Conservation (phyloP, 2,797 vertebrate species). For the Onychomys torridus region DNA sequence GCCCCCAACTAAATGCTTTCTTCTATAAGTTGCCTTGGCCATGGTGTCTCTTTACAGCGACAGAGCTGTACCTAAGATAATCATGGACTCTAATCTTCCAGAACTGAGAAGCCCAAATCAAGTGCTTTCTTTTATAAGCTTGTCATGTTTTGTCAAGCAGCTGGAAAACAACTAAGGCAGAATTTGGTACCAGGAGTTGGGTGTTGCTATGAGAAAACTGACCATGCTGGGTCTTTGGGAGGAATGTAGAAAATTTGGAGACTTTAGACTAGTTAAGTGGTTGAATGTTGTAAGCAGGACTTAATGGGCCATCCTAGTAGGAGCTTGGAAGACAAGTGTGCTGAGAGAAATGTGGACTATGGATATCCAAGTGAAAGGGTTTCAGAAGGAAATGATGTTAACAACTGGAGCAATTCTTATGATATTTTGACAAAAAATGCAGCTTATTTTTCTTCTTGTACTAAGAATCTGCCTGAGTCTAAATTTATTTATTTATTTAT, state of each 20-base stretch:
- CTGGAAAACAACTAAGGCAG: not conserved
- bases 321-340: not conserved
- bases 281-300: not conserved
- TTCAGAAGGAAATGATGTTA: not conserved
- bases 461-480: not conserved
- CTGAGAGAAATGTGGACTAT: not conserved
- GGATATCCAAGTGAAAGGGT: not conserved
- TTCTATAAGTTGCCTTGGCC: not conserved
- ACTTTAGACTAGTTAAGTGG: not conserved
- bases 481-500: too few species aligned
- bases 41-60: not conserved
- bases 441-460: not conserved
- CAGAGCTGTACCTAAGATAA: not conserved
- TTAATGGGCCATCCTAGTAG: not conserved
- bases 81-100: not conserved
- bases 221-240: not conserved
- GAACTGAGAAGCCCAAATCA: not conserved
- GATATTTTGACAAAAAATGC: not conserved
- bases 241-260: not conserved
- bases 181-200: not conserved
- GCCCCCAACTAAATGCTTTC: not conserved
- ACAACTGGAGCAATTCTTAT: not conserved
- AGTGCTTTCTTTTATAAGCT: not conserved
- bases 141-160: not conserved
- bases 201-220: not conserved